Base-by-base conservation (phyloP, 2,113 vertebrate species). In the Coryphaenoides rupestris region DNA sequence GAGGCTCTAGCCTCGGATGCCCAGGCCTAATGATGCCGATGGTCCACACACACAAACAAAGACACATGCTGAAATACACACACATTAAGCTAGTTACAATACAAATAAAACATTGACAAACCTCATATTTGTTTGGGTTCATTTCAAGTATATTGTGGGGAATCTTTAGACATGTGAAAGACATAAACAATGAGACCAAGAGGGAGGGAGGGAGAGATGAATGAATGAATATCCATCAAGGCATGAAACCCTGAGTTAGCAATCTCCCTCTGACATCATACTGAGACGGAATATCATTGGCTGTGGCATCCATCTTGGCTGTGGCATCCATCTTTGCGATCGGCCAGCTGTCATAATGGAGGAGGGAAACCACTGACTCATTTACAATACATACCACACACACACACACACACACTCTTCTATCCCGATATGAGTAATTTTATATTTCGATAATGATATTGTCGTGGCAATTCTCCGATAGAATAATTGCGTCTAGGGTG, bases 241-340 rank as follows among this genome's bases (percentile, higher is more conserved):
- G 33, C 47, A 50, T 4, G 4, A 19, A 19, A 54, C 4, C 15
- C 49, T 28, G 47, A 10, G 9, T 40, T 7, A 40, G 33, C 47
- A 83, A 95, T 88, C 88, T 98, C 97, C 97, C 97, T 86, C 92
- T 92, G 85, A 99, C 97, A 93, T 98, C 94, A 75, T 97, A 98
- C 0, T 91, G 91, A 69, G 94, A 91, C 76, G 97, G 97, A 78
- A 99, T 96, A 66, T 99, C 97, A 54, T 99, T 99, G 77, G 96
- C 95, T 72, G 97, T 99, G 61, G 97, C 96, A 1, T 99, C 97
- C 97, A 99, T 99, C 90, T 99, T 99, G 76, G 97, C 97, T 74
- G 98, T 92, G 70, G 98, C n/a, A n/a, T n/a, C 22, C 1, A 99
- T n/a, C 84, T 67, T 94, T 95, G 78, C 95, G 95, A 81, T 97